Evolutionary conservation across 2,113 vertebrate species (phyloP).

Genomic region (Pavo muticus): DNA sequence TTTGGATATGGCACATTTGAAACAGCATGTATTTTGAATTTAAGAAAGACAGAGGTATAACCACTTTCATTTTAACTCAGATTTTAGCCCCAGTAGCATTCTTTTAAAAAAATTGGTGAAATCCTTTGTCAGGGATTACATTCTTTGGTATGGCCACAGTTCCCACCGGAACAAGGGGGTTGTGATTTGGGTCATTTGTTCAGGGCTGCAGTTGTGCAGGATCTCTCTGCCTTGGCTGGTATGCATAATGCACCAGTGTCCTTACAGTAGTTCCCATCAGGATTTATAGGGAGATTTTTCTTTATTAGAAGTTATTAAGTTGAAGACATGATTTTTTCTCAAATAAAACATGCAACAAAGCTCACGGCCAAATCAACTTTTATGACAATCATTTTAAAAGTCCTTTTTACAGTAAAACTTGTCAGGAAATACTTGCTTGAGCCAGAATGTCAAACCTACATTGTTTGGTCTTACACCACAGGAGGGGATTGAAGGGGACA

Average conservation of each 20-base stretch:
- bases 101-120: neutral
- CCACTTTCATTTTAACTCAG: neutral
- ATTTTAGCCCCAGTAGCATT: neutral
- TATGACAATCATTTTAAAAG: neutral
- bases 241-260: neutral
- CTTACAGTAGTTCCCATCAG: neutral
- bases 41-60: constrained; percentile 12
- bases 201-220: neutral
- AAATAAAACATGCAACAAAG: neutral
- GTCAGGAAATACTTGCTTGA: neutral
- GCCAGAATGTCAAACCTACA: neutral
- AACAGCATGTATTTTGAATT: constrained; percentile 15
- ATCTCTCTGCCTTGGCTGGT: neutral
- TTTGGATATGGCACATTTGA: neutral
- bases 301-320: neutral
- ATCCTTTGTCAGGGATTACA: neutral
- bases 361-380: neutral
- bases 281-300: neutral
- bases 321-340: neutral
- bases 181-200: neutral
- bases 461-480: neutral
- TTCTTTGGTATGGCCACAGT: neutral
- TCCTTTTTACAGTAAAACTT: neutral
- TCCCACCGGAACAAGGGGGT: neutral
- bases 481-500: neutral